phyloP scores from a whole-genome alignment of 2,888 invertebrate genomes.

The Dusona sp. region DNA sequence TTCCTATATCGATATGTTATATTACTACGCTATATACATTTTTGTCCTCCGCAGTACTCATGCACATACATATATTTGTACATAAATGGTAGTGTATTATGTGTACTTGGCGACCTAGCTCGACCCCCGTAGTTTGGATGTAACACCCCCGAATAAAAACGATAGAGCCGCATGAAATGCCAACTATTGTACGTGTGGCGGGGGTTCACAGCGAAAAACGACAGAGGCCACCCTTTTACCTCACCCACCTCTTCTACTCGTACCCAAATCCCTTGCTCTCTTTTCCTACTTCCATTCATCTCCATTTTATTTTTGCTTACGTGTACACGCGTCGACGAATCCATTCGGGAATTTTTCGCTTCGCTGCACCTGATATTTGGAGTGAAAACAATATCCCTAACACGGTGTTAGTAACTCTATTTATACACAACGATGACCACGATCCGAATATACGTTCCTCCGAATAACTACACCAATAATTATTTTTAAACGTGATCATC shows the following conservation, averaged over 20 bases:
- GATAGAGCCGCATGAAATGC: conserved; percentile 75
- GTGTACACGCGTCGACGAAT: conserved; percentile 20
- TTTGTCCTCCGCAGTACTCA: conserved; percentile 24
- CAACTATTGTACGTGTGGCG: conserved; percentile 77
- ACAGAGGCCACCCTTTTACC: conserved; percentile 50
- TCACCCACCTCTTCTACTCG: conserved; percentile 39
- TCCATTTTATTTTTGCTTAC: conserved; percentile 49
- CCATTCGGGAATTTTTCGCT: conserved; percentile 25
- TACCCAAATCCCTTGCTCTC: conserved; percentile 65
- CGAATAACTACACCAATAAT: not conserved
- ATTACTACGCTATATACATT: conserved; percentile 33
- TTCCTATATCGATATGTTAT: conserved; percentile 35
- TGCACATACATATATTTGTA: conserved; percentile 10
- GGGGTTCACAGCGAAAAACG: conserved; percentile 70
- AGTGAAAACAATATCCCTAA: conserved; percentile 13
- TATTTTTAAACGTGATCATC: not conserved
- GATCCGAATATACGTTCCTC: not conserved
- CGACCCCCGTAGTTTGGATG: conserved; percentile 75
- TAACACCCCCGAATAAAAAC: conserved; percentile 80
- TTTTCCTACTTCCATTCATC: conserved; percentile 58
- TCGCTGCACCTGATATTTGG: conserved; percentile 2
- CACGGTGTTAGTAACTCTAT: not conserved
- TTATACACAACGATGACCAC: not conserved
- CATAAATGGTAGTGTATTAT: conserved; percentile 51
- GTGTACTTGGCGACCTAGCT: conserved; percentile 66